Evolutionary conservation across 2,113 vertebrate genomes (phyloP).

Genomic region (Lamprotornis superbus): DNA sequence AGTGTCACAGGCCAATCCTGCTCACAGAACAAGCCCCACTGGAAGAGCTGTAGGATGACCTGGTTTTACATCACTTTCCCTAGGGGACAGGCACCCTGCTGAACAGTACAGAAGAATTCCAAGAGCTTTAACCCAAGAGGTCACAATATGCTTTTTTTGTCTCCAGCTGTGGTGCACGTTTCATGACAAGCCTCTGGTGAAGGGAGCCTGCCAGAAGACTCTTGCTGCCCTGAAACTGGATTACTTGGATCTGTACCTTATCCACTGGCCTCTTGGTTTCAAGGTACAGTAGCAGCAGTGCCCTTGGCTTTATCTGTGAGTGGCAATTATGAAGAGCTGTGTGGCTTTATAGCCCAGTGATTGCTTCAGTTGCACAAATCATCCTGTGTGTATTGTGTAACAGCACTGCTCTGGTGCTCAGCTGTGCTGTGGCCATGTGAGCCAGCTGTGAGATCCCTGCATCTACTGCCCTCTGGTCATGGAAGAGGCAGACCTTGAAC

Average conservation of each 20-base stretch:
- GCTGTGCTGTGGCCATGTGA: neutral
- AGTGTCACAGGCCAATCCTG: neutral
- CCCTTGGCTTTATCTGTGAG: neutral
- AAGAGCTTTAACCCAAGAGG: neutral
- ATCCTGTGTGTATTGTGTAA: neutral
- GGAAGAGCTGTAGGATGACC: neutral
- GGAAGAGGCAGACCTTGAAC: neutral
- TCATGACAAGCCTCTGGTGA: constrained; percentile 84
- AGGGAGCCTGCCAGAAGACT: constrained; percentile 83
- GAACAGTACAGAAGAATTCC: neutral
- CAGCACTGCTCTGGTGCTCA: neutral
- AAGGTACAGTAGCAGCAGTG: constrained; percentile 72
- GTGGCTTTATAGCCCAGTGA: neutral
- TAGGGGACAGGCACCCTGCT: neutral
- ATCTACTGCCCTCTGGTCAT: neutral
- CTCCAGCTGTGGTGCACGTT: constrained; percentile 89
- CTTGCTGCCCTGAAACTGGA: constrained; percentile 85
- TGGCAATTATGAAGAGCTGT: neutral
- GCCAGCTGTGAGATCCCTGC: neutral
- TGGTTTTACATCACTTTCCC: neutral
- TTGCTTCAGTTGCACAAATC: neutral
- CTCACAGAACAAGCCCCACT: neutral
- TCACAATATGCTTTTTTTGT: neutral
- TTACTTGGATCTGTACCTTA: constrained; percentile 91
- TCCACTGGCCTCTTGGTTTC: constrained; percentile 92